Evolutionary conservation across 2,797 vertebrate genomes (phyloP), one percentile per base, ranked within the genome.

Genomic region (Sebastes itinus): DNA sequence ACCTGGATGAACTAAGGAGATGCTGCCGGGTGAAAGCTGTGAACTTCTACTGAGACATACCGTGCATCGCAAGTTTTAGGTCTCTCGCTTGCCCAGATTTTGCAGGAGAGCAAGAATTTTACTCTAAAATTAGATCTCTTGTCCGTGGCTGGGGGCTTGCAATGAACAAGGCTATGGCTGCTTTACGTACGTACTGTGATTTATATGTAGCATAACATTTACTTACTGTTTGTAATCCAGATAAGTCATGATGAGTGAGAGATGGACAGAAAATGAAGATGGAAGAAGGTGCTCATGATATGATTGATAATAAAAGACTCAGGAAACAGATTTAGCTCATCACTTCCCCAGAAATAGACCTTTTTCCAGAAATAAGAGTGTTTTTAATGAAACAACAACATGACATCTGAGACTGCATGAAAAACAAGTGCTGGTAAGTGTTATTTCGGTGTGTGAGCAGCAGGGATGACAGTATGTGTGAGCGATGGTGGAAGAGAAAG

Each of bases 331-430:
- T 58, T 18, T 6, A 32, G 38, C 59, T 58, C 9, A 35, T 49
- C 23, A 61, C 55, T 52, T 59, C n/a, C 11, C 6, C 13, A 33
- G n/a, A 25, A 56, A 20, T 23, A 52, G 16, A 25, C 4, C 2
- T 7, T 11, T 71, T 25, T 60, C 4, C 9, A 54, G 3, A 18
- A 77, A 20, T 55, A 49, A 46, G 6, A 75, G 30, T 61, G 42
- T 42, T 62, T 42, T 64, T 46, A 64, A 70, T 64, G 33, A 69
- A 72, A 27, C 73, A 73, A 61, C 30, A 66, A 61, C 9, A 27
- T 46, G 32, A 73, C 78, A 65, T 66, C 63, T 22, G 38, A 63
- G 20, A 65, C 46, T 7, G 35, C 14, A 46, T 30, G 27, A 52
- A 42, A 79, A 54, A 55, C 20, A 32, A 56, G 7, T 33, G 61